phyloP scores from a whole-genome alignment of 2,113 vertebrate species.

The Mus pahari region DNA sequence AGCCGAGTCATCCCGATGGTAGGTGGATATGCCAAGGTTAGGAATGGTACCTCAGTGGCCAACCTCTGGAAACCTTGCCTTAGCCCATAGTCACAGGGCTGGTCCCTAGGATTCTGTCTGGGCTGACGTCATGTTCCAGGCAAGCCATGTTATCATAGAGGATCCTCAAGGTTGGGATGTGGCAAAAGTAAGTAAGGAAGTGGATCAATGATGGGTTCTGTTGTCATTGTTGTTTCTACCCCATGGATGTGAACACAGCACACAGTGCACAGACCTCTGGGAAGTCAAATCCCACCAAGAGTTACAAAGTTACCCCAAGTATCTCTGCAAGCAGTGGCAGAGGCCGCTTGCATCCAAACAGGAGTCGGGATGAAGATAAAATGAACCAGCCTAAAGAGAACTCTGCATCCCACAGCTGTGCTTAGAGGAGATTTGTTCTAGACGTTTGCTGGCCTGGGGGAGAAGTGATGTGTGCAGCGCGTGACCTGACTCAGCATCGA shows the following conservation, averaged over 20 bases:
- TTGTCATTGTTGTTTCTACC: background rate
- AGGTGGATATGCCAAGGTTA: accelerated
- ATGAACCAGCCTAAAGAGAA: background rate
- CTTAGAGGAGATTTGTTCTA: background rate
- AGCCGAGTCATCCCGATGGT: background rate
- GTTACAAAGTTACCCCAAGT: background rate
- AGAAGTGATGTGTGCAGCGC: background rate
- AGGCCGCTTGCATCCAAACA: background rate
- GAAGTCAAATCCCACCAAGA: background rate
- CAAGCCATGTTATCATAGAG: background rate
- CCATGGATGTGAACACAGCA: background rate
- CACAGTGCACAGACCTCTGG: background rate
- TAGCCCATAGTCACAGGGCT: background rate
- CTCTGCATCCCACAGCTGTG: background rate
- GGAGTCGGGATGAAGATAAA: background rate
- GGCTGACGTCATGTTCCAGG: constrained; percentile 19
- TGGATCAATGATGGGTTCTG: background rate
- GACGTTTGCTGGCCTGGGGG: background rate
- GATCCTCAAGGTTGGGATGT: background rate
- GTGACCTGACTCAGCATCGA: background rate
- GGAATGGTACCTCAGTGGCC: background rate
- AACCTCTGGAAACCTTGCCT: background rate
- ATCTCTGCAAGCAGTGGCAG: background rate
- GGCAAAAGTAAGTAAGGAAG: constrained; percentile 28
- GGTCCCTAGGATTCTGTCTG: background rate